A percentile compares a stretch with the other conserved stretches of the same genome.
phyloP scores from a whole-genome alignment of 2,797 vertebrate species.

The Lates japonicus region DNA sequence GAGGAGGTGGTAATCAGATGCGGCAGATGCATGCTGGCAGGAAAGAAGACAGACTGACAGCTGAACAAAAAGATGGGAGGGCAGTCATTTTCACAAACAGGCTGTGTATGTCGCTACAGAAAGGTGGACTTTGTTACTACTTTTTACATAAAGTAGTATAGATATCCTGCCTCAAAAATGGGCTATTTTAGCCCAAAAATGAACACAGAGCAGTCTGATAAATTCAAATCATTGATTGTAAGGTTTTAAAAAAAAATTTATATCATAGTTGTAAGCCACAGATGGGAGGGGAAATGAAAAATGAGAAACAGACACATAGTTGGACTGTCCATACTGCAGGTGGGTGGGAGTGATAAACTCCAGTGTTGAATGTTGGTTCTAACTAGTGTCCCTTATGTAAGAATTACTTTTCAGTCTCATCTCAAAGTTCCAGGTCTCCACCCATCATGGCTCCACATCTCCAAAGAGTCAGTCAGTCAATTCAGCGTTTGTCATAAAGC shows the following conservation, averaged over 20 bases:
- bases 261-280: conserved; percentile 22
- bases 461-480: neutral
- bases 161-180: neutral
- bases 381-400: conserved; percentile 10
- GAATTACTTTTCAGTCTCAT: conserved; percentile 1
- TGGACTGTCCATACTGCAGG: conserved; percentile 17
- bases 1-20: conserved; percentile 49
- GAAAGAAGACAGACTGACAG: conserved; percentile 51
- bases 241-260: neutral
- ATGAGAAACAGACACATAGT: conserved; percentile 23
- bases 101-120: neutral
- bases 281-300: conserved; percentile 36
- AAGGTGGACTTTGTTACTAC: conserved; percentile 9
- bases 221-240: neutral
- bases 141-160: neutral
- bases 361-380: conserved; percentile 24
- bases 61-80: conserved; percentile 28
- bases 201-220: neutral
- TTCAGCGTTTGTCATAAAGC: neutral
- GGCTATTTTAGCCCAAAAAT: conserved; percentile 8
- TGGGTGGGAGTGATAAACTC: conserved; percentile 25
- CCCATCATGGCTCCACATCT: conserved; percentile 3
- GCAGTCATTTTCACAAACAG: conserved; percentile 13
- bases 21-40: conserved; percentile 39
- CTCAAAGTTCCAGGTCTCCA: conserved; percentile 16